Conservation (phyloP, 30 jellyfish, hydroid and myxozoan genomes). For the Sanderia malayensis region DNA sequence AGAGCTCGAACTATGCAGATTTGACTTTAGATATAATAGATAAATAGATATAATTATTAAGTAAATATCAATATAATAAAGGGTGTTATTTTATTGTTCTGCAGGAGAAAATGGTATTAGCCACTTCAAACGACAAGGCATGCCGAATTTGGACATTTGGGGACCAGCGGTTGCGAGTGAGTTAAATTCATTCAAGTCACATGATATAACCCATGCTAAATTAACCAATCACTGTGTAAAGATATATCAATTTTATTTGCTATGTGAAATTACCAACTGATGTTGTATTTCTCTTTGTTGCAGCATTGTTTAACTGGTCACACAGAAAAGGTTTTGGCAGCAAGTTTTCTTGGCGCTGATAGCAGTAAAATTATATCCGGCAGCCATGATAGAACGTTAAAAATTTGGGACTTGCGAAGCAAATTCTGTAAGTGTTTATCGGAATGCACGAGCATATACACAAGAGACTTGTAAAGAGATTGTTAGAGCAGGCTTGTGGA, state of each 20-base stretch:
- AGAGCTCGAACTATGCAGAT: too few species aligned
- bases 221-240: neutral
- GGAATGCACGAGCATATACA: too few species aligned
- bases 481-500: too few species aligned
- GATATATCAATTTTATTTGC: neutral
- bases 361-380: constrained; percentile 97
- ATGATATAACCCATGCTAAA: neutral
- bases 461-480: too few species aligned
- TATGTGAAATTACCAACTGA: too few species aligned
- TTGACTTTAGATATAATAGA: too few species aligned
- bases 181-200: neutral
- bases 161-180: constrained; percentile 83
- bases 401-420: constrained; percentile 96
- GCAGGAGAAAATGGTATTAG: constrained; percentile 83
- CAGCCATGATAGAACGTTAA: constrained; percentile 90
- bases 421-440: constrained; percentile 78
- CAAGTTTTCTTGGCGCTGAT: constrained; percentile 88
- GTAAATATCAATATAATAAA: too few species aligned
- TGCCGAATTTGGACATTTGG: constrained; percentile 89
- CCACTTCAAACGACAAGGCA: constrained; percentile 95
- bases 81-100: too few species aligned
- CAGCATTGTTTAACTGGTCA: constrained; percentile 97
- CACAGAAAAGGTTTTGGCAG: constrained; percentile 85
- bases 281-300: too few species aligned
- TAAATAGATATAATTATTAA: too few species aligned